Evolutionary conservation across 1,140 invertebrate species (phyloP).

Genomic region (Drosophila kurseongensis): DNA sequence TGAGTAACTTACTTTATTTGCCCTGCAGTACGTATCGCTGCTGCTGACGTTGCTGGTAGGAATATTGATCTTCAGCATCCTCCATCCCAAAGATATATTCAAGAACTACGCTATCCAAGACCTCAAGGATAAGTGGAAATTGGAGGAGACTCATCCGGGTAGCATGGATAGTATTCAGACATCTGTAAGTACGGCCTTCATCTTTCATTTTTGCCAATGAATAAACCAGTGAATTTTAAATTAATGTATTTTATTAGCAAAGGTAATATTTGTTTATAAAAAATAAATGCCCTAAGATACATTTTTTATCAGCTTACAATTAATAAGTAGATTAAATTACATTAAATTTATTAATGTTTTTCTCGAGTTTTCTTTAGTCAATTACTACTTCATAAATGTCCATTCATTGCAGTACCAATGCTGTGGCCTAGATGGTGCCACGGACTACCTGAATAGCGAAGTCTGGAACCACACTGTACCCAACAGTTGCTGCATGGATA

Average conservation of each 20-base stretch:
- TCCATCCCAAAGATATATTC: conserved; percentile 59
- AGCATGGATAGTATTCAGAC: conserved; percentile 71
- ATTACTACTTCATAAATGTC: background rate
- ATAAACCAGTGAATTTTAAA: no score
- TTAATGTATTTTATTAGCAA: no score
- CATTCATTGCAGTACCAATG: conserved; percentile 86
- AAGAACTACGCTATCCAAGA: conserved; percentile 64
- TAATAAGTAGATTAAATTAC: no score
- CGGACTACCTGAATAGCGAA: conserved; percentile 83
- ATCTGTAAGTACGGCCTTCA: conserved; percentile 33
- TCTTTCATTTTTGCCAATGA: background rate
- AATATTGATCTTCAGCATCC: conserved; percentile 58
- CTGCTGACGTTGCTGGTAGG: conserved; percentile 60
- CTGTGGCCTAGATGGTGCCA: conserved; percentile 86
- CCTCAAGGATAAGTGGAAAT: conserved; percentile 60
- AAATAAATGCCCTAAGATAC: no score
- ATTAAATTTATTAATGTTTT: no score
- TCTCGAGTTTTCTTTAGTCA: no score
- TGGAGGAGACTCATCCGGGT: conserved; percentile 59
- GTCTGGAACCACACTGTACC: conserved; percentile 63
- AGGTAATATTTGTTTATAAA: no score
- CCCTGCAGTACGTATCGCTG: conserved; percentile 61
- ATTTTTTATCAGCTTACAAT: no score
- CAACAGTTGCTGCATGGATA: conserved; percentile 84
- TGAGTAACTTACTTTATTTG: conserved; percentile 13